These are phyloP conservation scores for Erethizon dorsatum DNA, from an alignment of 2,797 vertebrate species.

Conservation along the genomic window DNA sequence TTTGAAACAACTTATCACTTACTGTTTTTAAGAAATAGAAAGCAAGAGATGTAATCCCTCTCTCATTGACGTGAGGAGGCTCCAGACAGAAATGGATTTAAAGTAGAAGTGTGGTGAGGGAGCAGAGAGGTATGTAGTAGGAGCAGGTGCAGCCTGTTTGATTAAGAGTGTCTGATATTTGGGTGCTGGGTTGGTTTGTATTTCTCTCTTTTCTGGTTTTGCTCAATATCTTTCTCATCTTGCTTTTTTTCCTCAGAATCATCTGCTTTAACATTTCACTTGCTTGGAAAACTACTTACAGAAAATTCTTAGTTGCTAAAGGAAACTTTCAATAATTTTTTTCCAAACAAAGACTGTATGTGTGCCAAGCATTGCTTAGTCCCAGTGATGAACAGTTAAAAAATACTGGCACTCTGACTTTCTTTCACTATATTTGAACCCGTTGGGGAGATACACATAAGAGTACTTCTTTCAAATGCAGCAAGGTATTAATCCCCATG, in stretches of 20 bases:
- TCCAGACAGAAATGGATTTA: not conserved
- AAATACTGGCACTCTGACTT: constrained; percentile 1
- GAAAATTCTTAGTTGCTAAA: constrained; percentile 1
- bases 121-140: not conserved
- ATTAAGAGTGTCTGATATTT: not conserved
- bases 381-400: not conserved
- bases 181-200: not conserved
- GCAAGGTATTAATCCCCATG: not conserved
- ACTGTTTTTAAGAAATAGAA: not conserved
- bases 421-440: not conserved
- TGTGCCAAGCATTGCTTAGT: not conserved
- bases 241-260: not conserved
- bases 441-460: not conserved
- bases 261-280: constrained; percentile 46
- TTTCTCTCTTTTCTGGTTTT: constrained; percentile 24
- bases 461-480: not conserved
- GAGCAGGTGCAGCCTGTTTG: not conserved
- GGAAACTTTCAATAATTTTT: constrained; percentile 41
- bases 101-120: not conserved
- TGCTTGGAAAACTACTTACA: constrained; percentile 15
- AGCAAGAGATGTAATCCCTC: not conserved
- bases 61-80: not conserved
- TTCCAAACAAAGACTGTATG: not conserved
- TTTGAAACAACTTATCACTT: not conserved
- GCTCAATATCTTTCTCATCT: not conserved